Percentiles rank a stretch among this genome's conserved stretches.
Evolutionary conservation across 1,140 invertebrate genomes (phyloP).

Genomic region (Centruroides vittatus): DNA sequence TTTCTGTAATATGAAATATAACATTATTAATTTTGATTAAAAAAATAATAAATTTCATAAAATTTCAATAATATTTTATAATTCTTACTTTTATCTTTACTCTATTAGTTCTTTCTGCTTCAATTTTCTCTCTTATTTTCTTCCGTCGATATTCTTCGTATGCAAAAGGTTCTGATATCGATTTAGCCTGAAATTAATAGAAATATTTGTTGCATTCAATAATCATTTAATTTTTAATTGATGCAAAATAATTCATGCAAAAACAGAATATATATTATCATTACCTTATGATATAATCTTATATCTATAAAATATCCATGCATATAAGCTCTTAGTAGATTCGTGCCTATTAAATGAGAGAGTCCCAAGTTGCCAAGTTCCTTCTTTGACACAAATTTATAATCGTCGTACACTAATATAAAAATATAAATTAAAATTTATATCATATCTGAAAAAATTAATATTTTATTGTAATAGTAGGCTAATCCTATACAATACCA

Average conservation of each 20-base stretch:
- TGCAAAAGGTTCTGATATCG: slow-evolving; percentile 80
- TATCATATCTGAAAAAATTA: not conserved
- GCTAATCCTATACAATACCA: no score
- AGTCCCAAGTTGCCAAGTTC: slow-evolving; percentile 85
- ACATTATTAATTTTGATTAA: not conserved
- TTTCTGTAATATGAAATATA: slow-evolving; percentile 22
- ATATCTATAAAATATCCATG: slow-evolving; percentile 97
- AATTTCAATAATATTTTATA: not conserved
- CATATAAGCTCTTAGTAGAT: slow-evolving; percentile 90
- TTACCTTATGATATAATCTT: slow-evolving; percentile 68
- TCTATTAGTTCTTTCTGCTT: slow-evolving; percentile 58
- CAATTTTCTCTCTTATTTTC: slow-evolving; percentile 78
- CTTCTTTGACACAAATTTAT: slow-evolving; percentile 89
- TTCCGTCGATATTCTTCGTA: slow-evolving; percentile 84
- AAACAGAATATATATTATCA: not conserved
- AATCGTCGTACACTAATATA: slow-evolving; percentile 90
- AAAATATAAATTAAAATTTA: slow-evolving; percentile 14
- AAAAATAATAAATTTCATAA: not conserved
- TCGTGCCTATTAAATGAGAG: slow-evolving; percentile 71
- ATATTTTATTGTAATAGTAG: no score
- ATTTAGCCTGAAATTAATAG: slow-evolving; percentile 45
- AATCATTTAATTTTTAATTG: slow-evolving; percentile 5
- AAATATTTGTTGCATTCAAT: not conserved
- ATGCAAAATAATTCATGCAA: not conserved
- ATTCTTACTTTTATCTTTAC: slow-evolving; percentile 46